Evolutionary conservation across 2,797 vertebrate species (phyloP).

Genomic region (Enteromius unitaeniatus): DNA sequence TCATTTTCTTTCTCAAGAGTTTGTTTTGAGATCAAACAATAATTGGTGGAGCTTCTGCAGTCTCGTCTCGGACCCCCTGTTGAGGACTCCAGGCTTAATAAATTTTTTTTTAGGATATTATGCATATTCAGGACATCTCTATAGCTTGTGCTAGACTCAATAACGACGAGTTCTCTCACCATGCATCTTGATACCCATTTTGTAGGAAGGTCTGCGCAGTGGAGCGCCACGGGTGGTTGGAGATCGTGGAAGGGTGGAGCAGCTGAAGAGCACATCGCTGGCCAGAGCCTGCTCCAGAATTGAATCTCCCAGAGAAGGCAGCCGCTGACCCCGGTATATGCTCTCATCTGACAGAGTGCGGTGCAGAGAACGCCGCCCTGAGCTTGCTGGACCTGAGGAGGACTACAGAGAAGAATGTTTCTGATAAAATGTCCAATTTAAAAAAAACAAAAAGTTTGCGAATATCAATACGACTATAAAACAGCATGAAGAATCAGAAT

Average conservation of each 20-base stretch:
- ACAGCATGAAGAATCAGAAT: background rate
- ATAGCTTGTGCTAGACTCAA: background rate
- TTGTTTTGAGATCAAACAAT: background rate
- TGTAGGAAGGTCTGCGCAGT: slow-evolving; percentile 92
- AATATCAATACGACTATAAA: background rate
- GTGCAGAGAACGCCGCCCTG: slow-evolving; percentile 89
- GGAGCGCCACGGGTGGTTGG: slow-evolving; percentile 93
- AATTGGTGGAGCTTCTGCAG: background rate
- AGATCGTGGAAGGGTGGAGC: slow-evolving; percentile 90
- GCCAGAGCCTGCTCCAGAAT: slow-evolving; percentile 85
- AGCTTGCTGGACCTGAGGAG: slow-evolving; percentile 81
- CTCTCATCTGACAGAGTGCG: slow-evolving; percentile 97
- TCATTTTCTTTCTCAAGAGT: background rate
- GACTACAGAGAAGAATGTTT: background rate
- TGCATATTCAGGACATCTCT: background rate
- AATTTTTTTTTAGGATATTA: background rate
- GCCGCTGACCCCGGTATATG: slow-evolving; percentile 93
- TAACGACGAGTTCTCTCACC: slow-evolving; percentile 73
- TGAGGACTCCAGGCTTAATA: slow-evolving; percentile 1
- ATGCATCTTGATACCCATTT: slow-evolving; percentile 94
- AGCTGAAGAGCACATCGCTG: slow-evolving; percentile 93
- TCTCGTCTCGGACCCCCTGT: background rate
- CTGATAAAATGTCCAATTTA: background rate
- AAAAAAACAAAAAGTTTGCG: background rate
- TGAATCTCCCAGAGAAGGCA: slow-evolving; percentile 82